Conservation (phyloP, 2,797 vertebrate species). For the Acropternis orthonyx region DNA sequence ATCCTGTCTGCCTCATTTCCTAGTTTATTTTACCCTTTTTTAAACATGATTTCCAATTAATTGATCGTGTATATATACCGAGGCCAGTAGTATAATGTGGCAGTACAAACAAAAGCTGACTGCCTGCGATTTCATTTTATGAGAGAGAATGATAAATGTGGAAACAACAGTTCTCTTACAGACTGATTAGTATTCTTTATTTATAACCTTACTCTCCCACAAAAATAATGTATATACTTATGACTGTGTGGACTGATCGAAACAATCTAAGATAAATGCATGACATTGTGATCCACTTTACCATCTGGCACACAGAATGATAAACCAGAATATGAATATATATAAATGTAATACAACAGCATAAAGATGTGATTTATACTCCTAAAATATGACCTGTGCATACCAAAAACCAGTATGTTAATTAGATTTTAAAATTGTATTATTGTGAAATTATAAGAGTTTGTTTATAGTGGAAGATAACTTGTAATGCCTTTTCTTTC, state of each 20-base stretch:
- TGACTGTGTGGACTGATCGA: background rate
- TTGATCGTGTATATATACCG: background rate
- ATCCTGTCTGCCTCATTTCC: background rate
- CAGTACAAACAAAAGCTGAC: background rate
- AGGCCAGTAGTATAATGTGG: background rate
- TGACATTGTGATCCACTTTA: background rate
- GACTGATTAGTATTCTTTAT: background rate
- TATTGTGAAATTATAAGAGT: background rate
- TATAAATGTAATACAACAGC: background rate
- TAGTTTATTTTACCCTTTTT: background rate
- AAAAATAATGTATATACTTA: constrained; percentile 22
- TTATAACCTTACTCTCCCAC: background rate
- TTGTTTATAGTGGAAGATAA: constrained; percentile 19
- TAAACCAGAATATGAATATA: background rate
- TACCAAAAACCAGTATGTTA: background rate
- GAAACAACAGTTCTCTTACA: background rate
- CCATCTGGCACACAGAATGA: background rate
- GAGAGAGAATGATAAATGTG: background rate
- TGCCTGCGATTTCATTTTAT: background rate
- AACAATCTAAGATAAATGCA: constrained; percentile 1
- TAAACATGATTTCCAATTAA: background rate
- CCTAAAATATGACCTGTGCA: background rate
- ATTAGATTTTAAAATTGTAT: background rate
- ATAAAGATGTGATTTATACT: background rate
- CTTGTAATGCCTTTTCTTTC: background rate